These are phyloP conservation scores for Zaprionus lachaisei DNA, from an alignment of 1,140 invertebrate genomes.

Conservation along the genomic window DNA sequence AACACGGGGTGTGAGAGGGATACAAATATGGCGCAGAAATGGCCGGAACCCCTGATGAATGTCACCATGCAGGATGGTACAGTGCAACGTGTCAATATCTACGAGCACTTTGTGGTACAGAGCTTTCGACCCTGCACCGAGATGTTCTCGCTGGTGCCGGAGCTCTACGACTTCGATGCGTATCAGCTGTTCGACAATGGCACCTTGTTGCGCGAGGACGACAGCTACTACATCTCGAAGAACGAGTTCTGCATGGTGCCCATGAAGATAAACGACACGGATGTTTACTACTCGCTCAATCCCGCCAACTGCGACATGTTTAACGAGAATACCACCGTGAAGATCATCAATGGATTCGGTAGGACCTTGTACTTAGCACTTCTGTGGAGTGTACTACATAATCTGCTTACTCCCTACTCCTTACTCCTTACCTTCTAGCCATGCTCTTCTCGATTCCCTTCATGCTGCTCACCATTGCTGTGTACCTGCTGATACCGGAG, in stretches of 20 bases:
- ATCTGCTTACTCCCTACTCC: not conserved
- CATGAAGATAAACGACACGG: constrained; percentile 55
- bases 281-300: constrained; percentile 60
- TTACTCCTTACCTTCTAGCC: constrained; percentile 77
- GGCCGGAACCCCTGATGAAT: constrained; percentile 65
- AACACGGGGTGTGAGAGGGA: constrained; percentile 44
- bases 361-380: not conserved
- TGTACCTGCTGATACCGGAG: constrained; percentile 90
- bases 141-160: constrained; percentile 72
- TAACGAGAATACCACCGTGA: constrained; percentile 57
- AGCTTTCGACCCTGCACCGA: constrained; percentile 70
- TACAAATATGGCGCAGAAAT: constrained; percentile 28
- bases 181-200: constrained; percentile 72
- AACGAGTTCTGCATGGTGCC: constrained; percentile 73
- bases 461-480: constrained; percentile 88
- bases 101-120: constrained; percentile 71
- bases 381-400: not conserved
- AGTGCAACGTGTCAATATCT: constrained; percentile 54
- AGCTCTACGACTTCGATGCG: constrained; percentile 51
- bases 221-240: constrained; percentile 54
- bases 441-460: constrained; percentile 90
- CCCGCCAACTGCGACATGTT: constrained; percentile 72
- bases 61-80: constrained; percentile 57
- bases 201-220: constrained; percentile 62
- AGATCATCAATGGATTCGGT: constrained; percentile 78